Percentiles rank a stretch among this genome's conserved stretches.
These are phyloP conservation scores for Drosophila athabasca DNA, from an alignment of 1,140 invertebrate genomes.

Conservation along the genomic window DNA sequence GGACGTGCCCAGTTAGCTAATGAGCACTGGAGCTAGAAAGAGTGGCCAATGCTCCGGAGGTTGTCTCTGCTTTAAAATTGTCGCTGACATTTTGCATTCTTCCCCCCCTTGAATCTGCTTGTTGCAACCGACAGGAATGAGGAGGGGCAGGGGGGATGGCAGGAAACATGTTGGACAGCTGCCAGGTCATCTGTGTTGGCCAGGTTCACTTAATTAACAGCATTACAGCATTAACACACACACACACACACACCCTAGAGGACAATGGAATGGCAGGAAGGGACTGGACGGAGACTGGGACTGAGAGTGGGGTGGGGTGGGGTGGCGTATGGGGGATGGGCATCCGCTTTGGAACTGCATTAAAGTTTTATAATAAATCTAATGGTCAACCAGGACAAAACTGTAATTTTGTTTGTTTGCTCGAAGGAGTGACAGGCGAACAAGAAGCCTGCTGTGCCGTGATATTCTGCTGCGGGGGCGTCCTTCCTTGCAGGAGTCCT, in stretches of 20 bases:
- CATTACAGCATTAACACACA: conserved; percentile 53
- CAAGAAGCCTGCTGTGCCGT: background rate
- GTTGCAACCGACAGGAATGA: conserved; percentile 42
- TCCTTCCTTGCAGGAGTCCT: background rate
- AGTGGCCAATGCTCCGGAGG: conserved; percentile 11
- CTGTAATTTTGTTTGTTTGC: conserved; percentile 58
- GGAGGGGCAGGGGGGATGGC: background rate
- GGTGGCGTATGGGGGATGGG: no score
- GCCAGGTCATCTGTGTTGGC: conserved; percentile 35
- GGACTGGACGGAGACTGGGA: no score
- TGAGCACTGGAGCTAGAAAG: conserved; percentile 35
- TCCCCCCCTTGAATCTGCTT: background rate
- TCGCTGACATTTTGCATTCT: conserved; percentile 42
- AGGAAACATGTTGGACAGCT: conserved; percentile 40
- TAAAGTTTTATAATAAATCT: conserved; percentile 59
- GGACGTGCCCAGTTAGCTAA: conserved; percentile 75
- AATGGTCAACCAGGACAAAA: conserved; percentile 59
- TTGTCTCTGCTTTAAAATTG: conserved; percentile 37
- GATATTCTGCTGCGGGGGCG: conserved; percentile 1
- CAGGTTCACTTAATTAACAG: conserved; percentile 55
- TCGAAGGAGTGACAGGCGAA: conserved; percentile 12
- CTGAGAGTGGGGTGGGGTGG: no score
- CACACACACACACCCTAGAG: background rate
- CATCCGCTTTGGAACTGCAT: conserved; percentile 18
- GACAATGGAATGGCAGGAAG: background rate